phyloP scores from a whole-genome alignment of 2,113 vertebrate species.

The Circaetus gallicus region DNA sequence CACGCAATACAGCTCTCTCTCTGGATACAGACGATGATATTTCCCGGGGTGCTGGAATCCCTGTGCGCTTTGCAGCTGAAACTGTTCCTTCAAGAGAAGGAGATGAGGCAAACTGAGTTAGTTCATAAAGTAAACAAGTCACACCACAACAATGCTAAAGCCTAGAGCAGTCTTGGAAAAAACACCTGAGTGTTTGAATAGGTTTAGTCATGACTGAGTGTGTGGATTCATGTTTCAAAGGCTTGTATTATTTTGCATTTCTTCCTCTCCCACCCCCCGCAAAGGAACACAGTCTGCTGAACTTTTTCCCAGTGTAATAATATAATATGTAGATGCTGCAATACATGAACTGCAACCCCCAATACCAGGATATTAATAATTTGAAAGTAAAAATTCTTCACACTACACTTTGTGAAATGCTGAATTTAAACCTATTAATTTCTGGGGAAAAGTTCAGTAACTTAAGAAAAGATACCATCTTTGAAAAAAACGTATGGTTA shows the following conservation, averaged over 20 bases:
- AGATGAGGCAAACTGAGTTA: not conserved
- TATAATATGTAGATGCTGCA: not conserved
- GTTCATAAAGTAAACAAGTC: not conserved
- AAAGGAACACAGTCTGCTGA: not conserved
- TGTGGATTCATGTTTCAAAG: slow-evolving; percentile 27
- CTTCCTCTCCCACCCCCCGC: not conserved
- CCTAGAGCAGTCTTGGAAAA: not conserved
- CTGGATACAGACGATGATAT: slow-evolving; percentile 76
- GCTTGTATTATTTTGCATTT: not conserved
- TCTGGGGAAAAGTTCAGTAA: not conserved
- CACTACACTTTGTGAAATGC: not conserved
- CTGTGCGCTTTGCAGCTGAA: slow-evolving; percentile 84
- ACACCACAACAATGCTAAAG: not conserved
- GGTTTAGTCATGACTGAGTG: slow-evolving; percentile 19
- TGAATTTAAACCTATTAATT: not conserved
- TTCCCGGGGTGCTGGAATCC: slow-evolving; percentile 90
- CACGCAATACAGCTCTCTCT: slow-evolving; percentile 81
- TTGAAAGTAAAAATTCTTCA: not conserved
- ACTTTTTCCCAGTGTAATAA: not conserved
- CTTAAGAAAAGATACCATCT: not conserved
- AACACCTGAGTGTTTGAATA: slow-evolving; percentile 21
- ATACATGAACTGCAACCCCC: not conserved
- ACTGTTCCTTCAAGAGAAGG: slow-evolving; percentile 67
- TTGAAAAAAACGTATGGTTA: not conserved
- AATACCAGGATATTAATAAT: not conserved